These are phyloP conservation scores for Caenorhabditis uteleia DNA, from an alignment of 2,888 invertebrate genomes.

Conservation along the genomic window DNA sequence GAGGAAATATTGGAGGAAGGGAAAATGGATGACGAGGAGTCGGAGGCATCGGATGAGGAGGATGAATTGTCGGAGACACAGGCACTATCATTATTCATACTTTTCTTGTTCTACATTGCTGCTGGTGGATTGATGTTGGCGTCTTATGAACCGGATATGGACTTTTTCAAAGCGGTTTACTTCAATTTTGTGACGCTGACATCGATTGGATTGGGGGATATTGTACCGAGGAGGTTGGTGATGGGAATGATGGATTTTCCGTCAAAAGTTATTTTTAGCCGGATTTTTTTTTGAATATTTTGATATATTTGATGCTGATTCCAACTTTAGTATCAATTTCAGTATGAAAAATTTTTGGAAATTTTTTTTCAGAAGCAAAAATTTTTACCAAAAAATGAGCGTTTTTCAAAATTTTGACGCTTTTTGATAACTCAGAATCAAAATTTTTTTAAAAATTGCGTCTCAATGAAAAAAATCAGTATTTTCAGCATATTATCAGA, in stretches of 20 bases:
- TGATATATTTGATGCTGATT: slow-evolving; percentile 1
- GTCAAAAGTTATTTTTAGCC: neutral
- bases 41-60: slow-evolving; percentile 22
- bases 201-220: slow-evolving; percentile 64
- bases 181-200: slow-evolving; percentile 68
- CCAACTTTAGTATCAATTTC: too few species aligned
- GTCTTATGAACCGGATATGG: slow-evolving; percentile 66
- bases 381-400: neutral
- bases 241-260: too few species aligned
- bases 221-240: slow-evolving; percentile 61
- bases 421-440: too few species aligned
- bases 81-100: slow-evolving; percentile 53
- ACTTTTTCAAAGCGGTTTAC: slow-evolving; percentile 66
- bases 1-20: slow-evolving; percentile 48
- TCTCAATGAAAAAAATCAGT: too few species aligned
- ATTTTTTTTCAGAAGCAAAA: neutral
- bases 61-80: slow-evolving; percentile 44
- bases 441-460: too few species aligned
- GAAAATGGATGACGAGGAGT: slow-evolving; percentile 19
- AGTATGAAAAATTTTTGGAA: too few species aligned
- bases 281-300: too few species aligned
- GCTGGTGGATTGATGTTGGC: slow-evolving; percentile 51
- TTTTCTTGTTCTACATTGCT: slow-evolving; percentile 61
- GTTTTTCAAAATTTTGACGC: too few species aligned
- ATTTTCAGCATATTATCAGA: too few species aligned